Evolutionary conservation across 2,888 invertebrate species (phyloP).

Genomic region (Gryllus longicercus): DNA sequence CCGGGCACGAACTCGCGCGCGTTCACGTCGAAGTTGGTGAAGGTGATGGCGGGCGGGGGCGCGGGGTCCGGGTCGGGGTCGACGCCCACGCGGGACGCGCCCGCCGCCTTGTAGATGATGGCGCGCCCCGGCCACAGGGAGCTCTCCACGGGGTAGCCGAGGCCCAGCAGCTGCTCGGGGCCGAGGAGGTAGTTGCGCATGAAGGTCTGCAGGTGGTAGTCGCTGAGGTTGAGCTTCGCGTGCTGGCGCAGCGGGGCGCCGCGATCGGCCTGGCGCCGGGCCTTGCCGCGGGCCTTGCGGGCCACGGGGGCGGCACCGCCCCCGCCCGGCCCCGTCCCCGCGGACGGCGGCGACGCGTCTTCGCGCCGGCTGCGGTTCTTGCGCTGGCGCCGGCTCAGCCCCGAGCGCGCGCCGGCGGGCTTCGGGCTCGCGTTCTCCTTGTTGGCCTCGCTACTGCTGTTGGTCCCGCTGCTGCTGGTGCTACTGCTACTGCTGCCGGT

Average conservation of each 20-base stretch:
- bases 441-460: conserved; percentile 44
- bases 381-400: conserved; percentile 51
- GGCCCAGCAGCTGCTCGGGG: conserved; percentile 58
- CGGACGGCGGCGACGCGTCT: conserved; percentile 41
- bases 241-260: conserved; percentile 44
- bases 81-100: conserved; percentile 35
- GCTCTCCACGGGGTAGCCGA: conserved; percentile 71
- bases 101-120: conserved; percentile 55
- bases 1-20: conserved; percentile 64
- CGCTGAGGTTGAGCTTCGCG: conserved; percentile 49
- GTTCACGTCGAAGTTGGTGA: conserved; percentile 58
- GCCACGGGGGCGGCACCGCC: conserved; percentile 36
- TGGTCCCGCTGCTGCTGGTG: conserved; percentile 38
- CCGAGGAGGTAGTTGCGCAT: conserved; percentile 62
- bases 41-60: conserved; percentile 45
- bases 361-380: conserved; percentile 49
- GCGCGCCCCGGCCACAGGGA: conserved; percentile 59
- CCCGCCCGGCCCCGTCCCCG: conserved; percentile 30
- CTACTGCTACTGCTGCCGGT: neutral
- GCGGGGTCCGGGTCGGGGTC: conserved; percentile 23
- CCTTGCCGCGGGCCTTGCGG: conserved; percentile 30
- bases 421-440: conserved; percentile 40
- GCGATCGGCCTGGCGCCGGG: conserved; percentile 32
- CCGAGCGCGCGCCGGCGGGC: conserved; percentile 29
- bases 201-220: conserved; percentile 55